Evolutionary conservation across 2,797 vertebrate species (phyloP).

Genomic region (Onychomys leucogaster): DNA sequence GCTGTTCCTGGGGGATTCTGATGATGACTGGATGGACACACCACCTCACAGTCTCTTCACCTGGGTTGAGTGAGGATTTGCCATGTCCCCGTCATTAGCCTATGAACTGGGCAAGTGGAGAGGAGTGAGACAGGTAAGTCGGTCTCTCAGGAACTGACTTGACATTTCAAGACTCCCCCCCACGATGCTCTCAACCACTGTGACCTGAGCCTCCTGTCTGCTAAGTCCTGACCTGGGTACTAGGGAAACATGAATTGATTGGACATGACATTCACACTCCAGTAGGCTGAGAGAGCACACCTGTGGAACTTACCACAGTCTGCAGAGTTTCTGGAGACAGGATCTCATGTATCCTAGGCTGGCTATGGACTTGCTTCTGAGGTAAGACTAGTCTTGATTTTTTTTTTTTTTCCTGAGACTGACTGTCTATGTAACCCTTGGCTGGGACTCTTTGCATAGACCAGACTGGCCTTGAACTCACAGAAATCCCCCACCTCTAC

Average conservation of each 20-base stretch:
- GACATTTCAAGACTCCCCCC: not conserved
- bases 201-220: not conserved
- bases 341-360: not conserved
- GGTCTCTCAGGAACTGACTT: not conserved
- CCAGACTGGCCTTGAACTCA: not conserved
- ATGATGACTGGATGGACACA: fast-evolving
- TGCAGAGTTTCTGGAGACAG: not conserved
- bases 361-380: not conserved
- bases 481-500: not conserved
- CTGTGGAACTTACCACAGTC: too few species aligned
- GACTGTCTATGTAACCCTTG: not conserved
- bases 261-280: fast-evolving
- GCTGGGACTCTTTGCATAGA: not conserved
- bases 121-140: not conserved
- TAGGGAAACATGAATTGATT: not conserved
- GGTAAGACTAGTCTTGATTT: not conserved
- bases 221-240: not conserved
- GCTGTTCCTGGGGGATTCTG: not conserved
- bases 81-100: not conserved
- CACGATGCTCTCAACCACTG: not conserved
- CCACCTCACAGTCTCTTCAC: not conserved
- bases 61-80: not conserved
- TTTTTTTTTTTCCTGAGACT: not conserved
- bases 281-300: too few species aligned
- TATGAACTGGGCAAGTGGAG: not conserved